These are phyloP conservation scores for Graphium colonna DNA, from an alignment of 2,888 invertebrate species.

Conservation along the genomic window DNA sequence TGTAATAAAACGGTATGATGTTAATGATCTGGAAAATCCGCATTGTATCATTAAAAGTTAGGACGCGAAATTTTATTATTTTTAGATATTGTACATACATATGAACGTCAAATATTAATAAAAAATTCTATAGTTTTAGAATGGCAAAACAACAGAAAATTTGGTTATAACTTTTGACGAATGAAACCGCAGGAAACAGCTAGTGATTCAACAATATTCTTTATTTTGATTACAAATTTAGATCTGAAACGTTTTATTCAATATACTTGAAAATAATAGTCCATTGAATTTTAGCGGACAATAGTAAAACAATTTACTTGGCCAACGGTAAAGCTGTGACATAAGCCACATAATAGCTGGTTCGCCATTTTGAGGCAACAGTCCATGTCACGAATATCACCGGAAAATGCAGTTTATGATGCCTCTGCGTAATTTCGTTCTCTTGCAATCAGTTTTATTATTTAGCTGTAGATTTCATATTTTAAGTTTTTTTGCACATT, in stretches of 20 bases:
- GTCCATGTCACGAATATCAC: conserved; percentile 54
- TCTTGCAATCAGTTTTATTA: conserved; percentile 16
- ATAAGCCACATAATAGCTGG: conserved; percentile 36
- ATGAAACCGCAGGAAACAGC: no score
- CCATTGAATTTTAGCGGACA: conserved; percentile 11
- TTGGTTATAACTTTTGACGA: no score
- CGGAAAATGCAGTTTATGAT: conserved; percentile 61
- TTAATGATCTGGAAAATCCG: no score
- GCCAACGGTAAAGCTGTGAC: conserved; percentile 33
- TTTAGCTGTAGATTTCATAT: not conserved
- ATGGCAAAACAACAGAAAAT: no score
- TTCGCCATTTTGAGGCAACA: conserved; percentile 53
- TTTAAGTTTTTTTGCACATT: not conserved
- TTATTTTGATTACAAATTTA: no score
- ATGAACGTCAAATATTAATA: no score
- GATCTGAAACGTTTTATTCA: not conserved
- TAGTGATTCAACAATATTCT: no score
- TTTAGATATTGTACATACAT: no score
- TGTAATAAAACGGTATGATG: no score
- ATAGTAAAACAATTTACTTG: conserved; percentile 18
- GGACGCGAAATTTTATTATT: no score
- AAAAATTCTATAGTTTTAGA: no score
- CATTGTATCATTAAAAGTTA: no score
- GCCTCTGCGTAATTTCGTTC: conserved; percentile 28
- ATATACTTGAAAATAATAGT: not conserved